These are phyloP conservation scores for Drosophila helvetica DNA, from an alignment of 2,888 invertebrate species.

Conservation along the genomic window DNA sequence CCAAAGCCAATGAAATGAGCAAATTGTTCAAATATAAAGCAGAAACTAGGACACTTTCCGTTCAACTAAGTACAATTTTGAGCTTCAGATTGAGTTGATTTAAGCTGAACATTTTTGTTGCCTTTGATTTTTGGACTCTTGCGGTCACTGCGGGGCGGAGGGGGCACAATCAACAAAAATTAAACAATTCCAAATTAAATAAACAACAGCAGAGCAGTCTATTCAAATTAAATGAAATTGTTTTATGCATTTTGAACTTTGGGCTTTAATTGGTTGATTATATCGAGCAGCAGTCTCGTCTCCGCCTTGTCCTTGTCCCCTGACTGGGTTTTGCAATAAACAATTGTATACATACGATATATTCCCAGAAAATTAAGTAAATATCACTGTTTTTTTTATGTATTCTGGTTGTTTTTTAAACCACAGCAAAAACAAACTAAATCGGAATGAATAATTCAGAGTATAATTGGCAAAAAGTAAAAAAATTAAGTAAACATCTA, in stretches of 20 bases:
- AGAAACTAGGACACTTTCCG: neutral
- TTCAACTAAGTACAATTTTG: constrained; percentile 12
- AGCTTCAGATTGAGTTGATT: constrained; percentile 15
- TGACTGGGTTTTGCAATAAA: neutral
- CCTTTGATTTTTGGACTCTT: constrained; percentile 9
- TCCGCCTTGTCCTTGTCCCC: constrained; percentile 1
- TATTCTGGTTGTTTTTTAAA: neutral
- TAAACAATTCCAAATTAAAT: constrained; percentile 16
- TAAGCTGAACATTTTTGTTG: neutral
- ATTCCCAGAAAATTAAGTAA: constrained; percentile 3
- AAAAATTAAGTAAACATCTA: neutral
- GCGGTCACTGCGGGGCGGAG: neutral
- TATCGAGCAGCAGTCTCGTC: neutral
- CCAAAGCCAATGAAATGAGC: constrained; percentile 12
- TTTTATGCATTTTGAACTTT: constrained; percentile 13
- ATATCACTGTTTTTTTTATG: neutral
- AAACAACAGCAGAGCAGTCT: constrained; percentile 9
- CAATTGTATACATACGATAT: constrained; percentile 1
- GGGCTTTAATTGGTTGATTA: constrained; percentile 25
- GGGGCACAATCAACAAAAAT: constrained; percentile 4
- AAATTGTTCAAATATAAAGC: neutral
- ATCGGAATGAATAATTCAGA: constrained; percentile 14
- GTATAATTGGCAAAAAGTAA: neutral
- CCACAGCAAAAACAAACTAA: neutral
- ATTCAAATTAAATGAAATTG: constrained; percentile 21